A percentile compares a stretch with the other conserved stretches of the same genome.
Conservation (phyloP, 2,113 vertebrate genomes). For the Sapajus apella region DNA sequence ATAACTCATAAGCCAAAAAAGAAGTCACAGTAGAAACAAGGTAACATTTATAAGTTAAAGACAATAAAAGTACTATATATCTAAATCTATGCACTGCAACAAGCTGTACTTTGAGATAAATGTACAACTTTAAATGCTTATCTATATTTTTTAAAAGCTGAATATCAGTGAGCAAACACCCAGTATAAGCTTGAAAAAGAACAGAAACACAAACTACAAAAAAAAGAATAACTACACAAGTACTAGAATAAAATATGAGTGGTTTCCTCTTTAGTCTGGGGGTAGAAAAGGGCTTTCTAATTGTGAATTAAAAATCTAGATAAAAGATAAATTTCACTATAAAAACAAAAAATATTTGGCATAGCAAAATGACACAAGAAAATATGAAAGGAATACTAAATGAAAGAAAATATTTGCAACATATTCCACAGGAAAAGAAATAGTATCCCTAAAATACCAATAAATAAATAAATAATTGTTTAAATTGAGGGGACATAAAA, state of each 20-base stretch:
- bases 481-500: background rate
- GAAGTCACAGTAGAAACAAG: background rate
- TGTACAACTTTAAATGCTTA: background rate
- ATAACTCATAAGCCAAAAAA: slow-evolving; percentile 34
- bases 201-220: background rate
- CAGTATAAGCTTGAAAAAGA: background rate
- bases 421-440: background rate
- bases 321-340: background rate
- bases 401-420: background rate
- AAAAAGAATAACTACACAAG: background rate
- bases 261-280: background rate
- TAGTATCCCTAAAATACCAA: background rate
- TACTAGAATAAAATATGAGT: background rate
- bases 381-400: background rate
- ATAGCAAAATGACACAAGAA: background rate
- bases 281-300: background rate
- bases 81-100: background rate
- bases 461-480: background rate
- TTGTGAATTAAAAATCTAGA: background rate
- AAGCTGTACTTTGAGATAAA: background rate
- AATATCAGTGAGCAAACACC: background rate
- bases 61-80: background rate
- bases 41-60: background rate
- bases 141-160: background rate
- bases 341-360: slow-evolving; percentile 16